Base-by-base conservation (phyloP, 2,888 invertebrate genomes). In the Uropetala carovei region DNA sequence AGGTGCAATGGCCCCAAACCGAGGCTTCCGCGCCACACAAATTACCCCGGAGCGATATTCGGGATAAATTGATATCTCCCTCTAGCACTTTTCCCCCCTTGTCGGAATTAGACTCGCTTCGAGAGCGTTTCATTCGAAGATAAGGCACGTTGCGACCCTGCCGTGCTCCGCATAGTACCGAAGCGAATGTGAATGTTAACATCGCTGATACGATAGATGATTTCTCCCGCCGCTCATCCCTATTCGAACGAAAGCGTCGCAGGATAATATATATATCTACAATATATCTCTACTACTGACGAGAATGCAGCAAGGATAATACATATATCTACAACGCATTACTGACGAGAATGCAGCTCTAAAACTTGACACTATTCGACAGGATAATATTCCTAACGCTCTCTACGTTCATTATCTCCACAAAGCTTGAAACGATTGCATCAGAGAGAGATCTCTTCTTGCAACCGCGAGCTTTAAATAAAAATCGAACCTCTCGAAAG, bases 401-500 rank as follows among this genome's bases (percentile, higher is more conserved):
- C 75, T 22, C 75, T 27, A 11, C 75, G 27, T 75, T 27, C 75
- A 75, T 75, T 22, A 75, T 27, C 75, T 5, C 27, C 27, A 75
- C 22, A 13, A 7, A 22, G 75, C 75, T 75, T 75, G 10, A 60
- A 27, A 75, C 22, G 75, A 75, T 75, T 75, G 75, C 75, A 27
- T 18, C 22, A 75, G 75, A 75, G 75, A 75, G 75, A 75, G 13
- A 75, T 75, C 75, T 75, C 27, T 75, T 27, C 75, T 27, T 22
- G 27, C 22, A 75, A 75, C 22, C 22, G 75, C 27, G 75, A 75
- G 27, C 11, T 27, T 75, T 13, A 75, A 27, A 27, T 11, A 27
- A 75, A 75, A 68, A 68, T 16, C 75, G 27, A 75, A 75, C 75
- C 68, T 75, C 22, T 75, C 75, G 22, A 18, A 75, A 75, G 75